These are phyloP conservation scores for Lepidonotus clava DNA, from an alignment of 2,888 invertebrate species.

Conservation along the genomic window DNA sequence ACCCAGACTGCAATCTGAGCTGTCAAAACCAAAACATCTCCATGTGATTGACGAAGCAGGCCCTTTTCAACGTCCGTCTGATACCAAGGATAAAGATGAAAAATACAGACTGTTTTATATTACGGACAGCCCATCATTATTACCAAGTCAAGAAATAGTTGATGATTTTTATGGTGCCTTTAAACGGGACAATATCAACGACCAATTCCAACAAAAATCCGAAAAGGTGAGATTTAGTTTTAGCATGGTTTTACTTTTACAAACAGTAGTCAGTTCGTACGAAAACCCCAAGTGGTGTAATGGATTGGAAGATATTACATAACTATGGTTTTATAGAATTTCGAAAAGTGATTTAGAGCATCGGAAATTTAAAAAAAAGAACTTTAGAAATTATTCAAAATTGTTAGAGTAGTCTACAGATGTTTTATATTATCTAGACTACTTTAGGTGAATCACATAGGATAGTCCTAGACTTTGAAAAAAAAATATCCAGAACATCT, in stretches of 20 bases:
- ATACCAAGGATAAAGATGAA: not conserved
- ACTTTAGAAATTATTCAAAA: too few relatives aligned
- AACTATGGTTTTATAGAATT: not conserved
- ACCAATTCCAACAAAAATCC: not conserved
- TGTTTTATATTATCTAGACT: too few relatives aligned
- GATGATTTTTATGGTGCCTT: constrained; percentile 7
- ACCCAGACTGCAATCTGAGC: not conserved
- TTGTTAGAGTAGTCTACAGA: too few relatives aligned
- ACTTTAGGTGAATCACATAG: too few relatives aligned
- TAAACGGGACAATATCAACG: not conserved
- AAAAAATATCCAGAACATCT: too few relatives aligned
- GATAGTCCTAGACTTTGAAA: too few relatives aligned
- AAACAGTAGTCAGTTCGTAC: not conserved
- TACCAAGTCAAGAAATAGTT: constrained; percentile 12
- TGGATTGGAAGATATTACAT: not conserved
- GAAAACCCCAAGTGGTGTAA: too few relatives aligned
- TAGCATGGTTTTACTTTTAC: not conserved
- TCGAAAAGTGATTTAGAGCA: not conserved
- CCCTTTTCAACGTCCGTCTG: not conserved
- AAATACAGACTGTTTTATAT: not conserved
- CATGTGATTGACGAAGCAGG: not conserved
- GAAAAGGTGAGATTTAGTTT: not conserved
- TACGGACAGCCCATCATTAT: not conserved
- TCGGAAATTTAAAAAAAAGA: too few relatives aligned
- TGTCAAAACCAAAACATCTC: not conserved